phyloP scores from a whole-genome alignment of 2,113 vertebrate species.

The Rana temporaria region DNA sequence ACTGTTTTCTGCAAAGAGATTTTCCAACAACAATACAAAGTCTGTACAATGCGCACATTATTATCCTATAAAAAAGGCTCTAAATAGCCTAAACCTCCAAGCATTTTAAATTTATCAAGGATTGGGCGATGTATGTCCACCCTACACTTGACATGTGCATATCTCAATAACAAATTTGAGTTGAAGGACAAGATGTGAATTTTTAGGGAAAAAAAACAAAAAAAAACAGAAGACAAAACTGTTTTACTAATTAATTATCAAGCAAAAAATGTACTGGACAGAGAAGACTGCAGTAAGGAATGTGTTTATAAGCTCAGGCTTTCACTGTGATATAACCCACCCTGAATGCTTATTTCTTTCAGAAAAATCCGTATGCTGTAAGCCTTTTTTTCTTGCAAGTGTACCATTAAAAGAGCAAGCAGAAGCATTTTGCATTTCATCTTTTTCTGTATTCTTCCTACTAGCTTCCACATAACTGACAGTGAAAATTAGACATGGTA shows the following conservation, averaged over 20 bases:
- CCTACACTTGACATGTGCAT: no score
- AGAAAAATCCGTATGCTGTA: slow-evolving; percentile 62
- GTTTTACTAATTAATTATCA: slow-evolving; percentile 49
- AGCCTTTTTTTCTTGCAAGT: slow-evolving; percentile 71
- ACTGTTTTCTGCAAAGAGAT: no score
- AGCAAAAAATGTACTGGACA: neutral
- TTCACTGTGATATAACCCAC: slow-evolving; percentile 67
- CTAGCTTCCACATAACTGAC: slow-evolving; percentile 83
- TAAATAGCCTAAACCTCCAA: no score
- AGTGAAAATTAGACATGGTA: slow-evolving; percentile 85
- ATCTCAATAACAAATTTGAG: no score
- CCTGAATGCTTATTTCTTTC: slow-evolving; percentile 63
- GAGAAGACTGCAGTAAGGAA: slow-evolving; percentile 49
- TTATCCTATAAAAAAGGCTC: no score
- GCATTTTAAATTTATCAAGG: no score
- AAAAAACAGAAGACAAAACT: no score
- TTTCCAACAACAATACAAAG: no score
- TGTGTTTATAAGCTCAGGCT: slow-evolving; percentile 57
- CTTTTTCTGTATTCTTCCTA: slow-evolving; percentile 76
- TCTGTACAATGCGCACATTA: no score
- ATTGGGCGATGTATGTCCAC: no score
- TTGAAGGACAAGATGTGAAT: no score
- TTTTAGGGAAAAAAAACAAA: neutral
- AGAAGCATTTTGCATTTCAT: slow-evolving; percentile 83
- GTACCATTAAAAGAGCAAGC: slow-evolving; percentile 84